These are phyloP conservation scores for Helicorthomorpha holstii DNA, from an alignment of 1,140 invertebrate species.

Conservation along the genomic window DNA sequence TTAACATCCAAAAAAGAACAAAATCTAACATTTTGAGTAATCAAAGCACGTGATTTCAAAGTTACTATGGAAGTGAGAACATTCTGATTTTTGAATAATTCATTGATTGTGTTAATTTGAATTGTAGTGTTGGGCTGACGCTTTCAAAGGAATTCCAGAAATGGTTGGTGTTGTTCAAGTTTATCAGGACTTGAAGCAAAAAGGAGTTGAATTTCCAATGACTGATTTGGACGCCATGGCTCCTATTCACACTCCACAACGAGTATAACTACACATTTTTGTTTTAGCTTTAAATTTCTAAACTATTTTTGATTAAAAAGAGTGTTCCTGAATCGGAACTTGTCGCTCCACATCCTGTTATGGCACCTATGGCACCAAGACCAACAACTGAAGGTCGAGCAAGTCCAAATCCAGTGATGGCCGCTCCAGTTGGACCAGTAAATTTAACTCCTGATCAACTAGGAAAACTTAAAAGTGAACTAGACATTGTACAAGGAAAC, in stretches of 20 bases:
- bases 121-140: conserved; percentile 78
- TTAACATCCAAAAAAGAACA: no score
- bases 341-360: no score
- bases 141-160: conserved; percentile 77
- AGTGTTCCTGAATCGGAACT: conserved; percentile 13
- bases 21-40: no score
- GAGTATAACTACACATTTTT: no score
- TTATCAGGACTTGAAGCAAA: conserved; percentile 82
- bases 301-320: conserved; percentile 4
- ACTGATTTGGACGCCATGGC: conserved; percentile 87
- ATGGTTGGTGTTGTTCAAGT: conserved; percentile 79
- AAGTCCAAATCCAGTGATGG: no score
- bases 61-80: no score
- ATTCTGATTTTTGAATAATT: no score
- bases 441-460: conserved; percentile 58
- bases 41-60: no score
- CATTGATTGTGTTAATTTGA: not conserved
- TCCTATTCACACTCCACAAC: conserved; percentile 89
- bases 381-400: no score
- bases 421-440: conserved; percentile 15
- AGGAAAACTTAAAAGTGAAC: conserved; percentile 71
- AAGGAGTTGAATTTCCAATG: conserved; percentile 96
- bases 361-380: no score
- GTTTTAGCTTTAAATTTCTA: not conserved
- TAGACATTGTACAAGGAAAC: conserved; percentile 85